Conservation (phyloP, 2,113 vertebrate species). For the Chrysemys picta region DNA sequence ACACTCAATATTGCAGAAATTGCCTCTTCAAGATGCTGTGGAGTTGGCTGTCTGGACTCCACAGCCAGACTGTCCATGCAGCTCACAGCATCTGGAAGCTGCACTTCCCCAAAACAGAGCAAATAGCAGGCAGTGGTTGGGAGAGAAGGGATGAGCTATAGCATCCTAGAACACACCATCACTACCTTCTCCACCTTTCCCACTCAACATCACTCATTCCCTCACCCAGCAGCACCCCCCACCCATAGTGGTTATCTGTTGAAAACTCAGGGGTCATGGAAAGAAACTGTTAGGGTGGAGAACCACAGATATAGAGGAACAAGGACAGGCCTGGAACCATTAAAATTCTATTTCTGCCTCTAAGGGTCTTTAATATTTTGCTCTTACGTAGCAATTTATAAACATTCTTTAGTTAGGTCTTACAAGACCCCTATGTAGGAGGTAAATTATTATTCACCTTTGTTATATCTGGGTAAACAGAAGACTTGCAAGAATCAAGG, state of each 20-base stretch:
- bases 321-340: background rate
- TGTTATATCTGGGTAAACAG: background rate
- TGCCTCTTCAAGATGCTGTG: background rate
- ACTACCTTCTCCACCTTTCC: background rate
- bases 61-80: background rate
- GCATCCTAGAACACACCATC: background rate
- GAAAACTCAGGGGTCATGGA: background rate
- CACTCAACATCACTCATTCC: background rate
- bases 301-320: background rate
- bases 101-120: background rate
- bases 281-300: background rate
- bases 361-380: background rate
- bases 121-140: background rate
- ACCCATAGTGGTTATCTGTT: background rate
- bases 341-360: background rate
- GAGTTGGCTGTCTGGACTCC: background rate
- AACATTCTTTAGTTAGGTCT: background rate
- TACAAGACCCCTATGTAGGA: background rate
- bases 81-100: background rate
- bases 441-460: background rate
- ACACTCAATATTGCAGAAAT: background rate
- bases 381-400: background rate
- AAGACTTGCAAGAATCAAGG: background rate
- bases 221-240: background rate
- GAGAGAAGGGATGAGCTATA: background rate